phyloP scores from a whole-genome alignment of 2,113 vertebrate genomes.

The Laticauda colubrina region DNA sequence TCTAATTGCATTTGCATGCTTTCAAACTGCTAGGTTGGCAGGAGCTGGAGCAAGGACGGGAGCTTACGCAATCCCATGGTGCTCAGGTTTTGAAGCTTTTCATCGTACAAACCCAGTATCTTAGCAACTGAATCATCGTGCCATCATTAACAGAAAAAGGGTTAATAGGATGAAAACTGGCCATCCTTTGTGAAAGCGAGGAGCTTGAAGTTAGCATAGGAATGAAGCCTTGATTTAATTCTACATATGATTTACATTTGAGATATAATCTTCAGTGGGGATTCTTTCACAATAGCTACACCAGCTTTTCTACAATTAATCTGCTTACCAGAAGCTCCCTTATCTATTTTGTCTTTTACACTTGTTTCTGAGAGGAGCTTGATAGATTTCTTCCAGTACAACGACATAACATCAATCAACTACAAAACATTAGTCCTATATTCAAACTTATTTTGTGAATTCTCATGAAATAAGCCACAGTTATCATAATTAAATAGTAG shows the following conservation, averaged over 20 bases:
- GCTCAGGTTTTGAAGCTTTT: background rate
- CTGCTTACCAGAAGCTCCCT: background rate
- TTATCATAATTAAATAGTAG: background rate
- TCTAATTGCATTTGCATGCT: background rate
- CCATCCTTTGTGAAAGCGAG: background rate
- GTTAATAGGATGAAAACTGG: background rate
- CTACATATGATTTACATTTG: background rate
- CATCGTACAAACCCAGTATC: background rate
- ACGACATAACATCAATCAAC: background rate
- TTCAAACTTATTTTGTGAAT: background rate
- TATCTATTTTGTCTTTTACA: background rate
- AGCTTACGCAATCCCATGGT: background rate
- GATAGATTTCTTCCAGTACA: background rate
- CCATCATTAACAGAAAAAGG: background rate
- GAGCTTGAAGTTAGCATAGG: background rate
- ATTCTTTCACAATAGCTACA: background rate
- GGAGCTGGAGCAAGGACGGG: background rate
- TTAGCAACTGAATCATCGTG: background rate
- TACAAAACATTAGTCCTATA: background rate
- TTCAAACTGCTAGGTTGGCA: background rate
- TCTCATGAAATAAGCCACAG: background rate
- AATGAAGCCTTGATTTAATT: background rate
- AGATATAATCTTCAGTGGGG: background rate
- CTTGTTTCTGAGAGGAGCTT: background rate
- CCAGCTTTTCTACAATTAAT: background rate